Evolutionary conservation across 1,140 invertebrate species (phyloP), one percentile per base, ranked within the genome.

Genomic region (Homalodisca vitripennis): DNA sequence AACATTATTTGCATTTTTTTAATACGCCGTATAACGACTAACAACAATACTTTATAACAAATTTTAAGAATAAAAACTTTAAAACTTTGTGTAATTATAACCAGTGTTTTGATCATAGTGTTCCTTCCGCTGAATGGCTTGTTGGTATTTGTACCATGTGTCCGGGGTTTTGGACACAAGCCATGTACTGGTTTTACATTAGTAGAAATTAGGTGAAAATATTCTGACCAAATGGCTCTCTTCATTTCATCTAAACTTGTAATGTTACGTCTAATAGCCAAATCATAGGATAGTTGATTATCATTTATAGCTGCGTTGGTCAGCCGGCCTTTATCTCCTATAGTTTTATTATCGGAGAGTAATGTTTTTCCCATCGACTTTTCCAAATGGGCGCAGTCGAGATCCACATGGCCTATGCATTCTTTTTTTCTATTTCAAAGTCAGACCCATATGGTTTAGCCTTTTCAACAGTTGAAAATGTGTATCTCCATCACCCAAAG

Each of bases 181-280:
- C n/a, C n/a, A n/a, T n/a, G n/a, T n/a, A 72, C 30, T 30, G 57
- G 60, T 22, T 63, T 47, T 48, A 64, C 60, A 24, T 69, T 51
- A 13, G 57, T 67, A 13, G 70, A 71, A 27, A 17, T 22, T 30
- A 67, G 13, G 47, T 73, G 72, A 68, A 66, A 73, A 66, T 65
- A 72, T 3, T 41, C 27, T 14, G 65, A 27, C 53, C 63, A 71
- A 24, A 73, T 70, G 30, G 69, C 69, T 32, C 22, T 47, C 62
- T 71, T 70, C 65, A 72, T 72, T 20, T 3, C 34, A n/a, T n/a
- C n/a, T n/a, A n/a, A 10, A 10, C 6, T 41, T 6, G 34, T 10
- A 17, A 6, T 10, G 17, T 10, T 41, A 10, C 34, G 6, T 17
- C 17, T 41, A 10, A 41, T 41, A 17, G 34, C 34, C 20, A 55